Conservation (phyloP, 2,888 invertebrate genomes). For the Dynastes maya region DNA sequence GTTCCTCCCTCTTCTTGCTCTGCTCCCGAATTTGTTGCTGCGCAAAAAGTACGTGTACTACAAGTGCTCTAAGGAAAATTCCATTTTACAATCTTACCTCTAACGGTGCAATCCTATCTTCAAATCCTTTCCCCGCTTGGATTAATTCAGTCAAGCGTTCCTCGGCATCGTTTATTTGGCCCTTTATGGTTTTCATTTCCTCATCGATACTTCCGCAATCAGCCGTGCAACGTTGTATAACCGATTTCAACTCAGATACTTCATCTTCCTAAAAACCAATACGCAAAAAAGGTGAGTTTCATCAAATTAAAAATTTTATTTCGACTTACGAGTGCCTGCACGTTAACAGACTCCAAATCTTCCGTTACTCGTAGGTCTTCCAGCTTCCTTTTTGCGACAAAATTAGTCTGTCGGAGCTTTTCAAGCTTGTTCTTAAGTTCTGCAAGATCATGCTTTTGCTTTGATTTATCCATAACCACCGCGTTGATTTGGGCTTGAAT, state of each 20-base stretch:
- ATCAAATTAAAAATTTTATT: background rate
- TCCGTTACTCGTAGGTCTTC: constrained; percentile 65
- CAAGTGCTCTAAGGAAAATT: background rate
- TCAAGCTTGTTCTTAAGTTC: constrained; percentile 63
- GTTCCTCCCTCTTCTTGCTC: constrained; percentile 68
- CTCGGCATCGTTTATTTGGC: constrained; percentile 66
- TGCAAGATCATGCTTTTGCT: constrained; percentile 58
- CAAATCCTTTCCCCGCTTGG: constrained; percentile 60
- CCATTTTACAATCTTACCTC: constrained; percentile 57
- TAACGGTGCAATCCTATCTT: constrained; percentile 62
- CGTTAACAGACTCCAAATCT: constrained; percentile 65
- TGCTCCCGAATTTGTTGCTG: constrained; percentile 72
- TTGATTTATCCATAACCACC: constrained; percentile 59
- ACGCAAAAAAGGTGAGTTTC: constrained; percentile 20
- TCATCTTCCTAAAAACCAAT: constrained; percentile 63
- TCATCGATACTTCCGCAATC: constrained; percentile 64
- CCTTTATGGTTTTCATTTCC: constrained; percentile 62
- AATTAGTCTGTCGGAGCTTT: constrained; percentile 59
- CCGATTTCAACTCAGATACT: constrained; percentile 66
- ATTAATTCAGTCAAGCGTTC: constrained; percentile 65
- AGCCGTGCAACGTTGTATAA: constrained; percentile 67
- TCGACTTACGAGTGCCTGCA: constrained; percentile 62
- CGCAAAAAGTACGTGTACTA: constrained; percentile 51
- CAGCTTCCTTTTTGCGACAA: constrained; percentile 59
- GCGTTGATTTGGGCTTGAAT: constrained; percentile 62